phyloP scores from a whole-genome alignment of 2,888 invertebrate genomes.

The Thalpophila matura region DNA sequence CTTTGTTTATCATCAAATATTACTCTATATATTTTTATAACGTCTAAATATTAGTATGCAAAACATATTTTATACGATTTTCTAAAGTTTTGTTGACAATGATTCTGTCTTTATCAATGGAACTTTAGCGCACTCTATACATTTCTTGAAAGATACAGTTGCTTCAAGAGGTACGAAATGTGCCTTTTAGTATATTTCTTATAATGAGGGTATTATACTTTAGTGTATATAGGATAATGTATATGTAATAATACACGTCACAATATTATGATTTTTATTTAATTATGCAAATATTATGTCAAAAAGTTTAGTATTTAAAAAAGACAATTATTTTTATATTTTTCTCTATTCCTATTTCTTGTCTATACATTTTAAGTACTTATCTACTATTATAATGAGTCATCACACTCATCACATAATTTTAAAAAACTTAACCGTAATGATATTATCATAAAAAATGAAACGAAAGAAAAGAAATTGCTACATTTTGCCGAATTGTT shows the following conservation, averaged over 20 bases:
- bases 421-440: constrained; percentile 21
- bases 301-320: constrained; percentile 54
- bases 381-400: constrained; percentile 20
- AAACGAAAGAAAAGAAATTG: constrained; percentile 18
- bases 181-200: constrained; percentile 84
- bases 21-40: constrained; percentile 69
- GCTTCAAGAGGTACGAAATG: constrained; percentile 85
- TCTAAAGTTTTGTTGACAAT: constrained; percentile 28
- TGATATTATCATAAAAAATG: constrained; percentile 27
- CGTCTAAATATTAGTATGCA: constrained; percentile 44
- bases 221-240: constrained; percentile 78
- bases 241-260: constrained; percentile 41
- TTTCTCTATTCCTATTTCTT: constrained; percentile 37
- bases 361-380: constrained; percentile 20
- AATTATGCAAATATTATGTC: constrained; percentile 15
- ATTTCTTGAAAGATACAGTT: constrained; percentile 53
- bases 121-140: constrained; percentile 49
- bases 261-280: constrained; percentile 31
- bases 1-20: constrained; percentile 66
- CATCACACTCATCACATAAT: constrained; percentile 21
- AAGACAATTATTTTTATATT: constrained; percentile 46
- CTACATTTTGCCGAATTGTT: constrained; percentile 40
- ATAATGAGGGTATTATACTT: constrained; percentile 84
- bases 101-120: constrained; percentile 21
- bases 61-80: constrained; percentile 52